These are phyloP conservation scores for Morone chrysops DNA, from an alignment of 2,113 vertebrate species.

Conservation along the genomic window DNA sequence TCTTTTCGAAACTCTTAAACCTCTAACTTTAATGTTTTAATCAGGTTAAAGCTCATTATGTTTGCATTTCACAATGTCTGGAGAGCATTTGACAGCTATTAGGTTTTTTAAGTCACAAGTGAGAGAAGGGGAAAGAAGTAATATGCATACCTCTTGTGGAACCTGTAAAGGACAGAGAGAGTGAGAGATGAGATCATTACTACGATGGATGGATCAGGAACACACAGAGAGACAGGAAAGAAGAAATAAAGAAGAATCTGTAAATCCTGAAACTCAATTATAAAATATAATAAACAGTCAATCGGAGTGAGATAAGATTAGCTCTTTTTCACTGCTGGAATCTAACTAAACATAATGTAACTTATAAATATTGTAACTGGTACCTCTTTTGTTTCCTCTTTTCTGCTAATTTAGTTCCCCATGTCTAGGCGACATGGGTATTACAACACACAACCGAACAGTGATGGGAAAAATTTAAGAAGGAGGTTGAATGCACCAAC, in stretches of 20 bases:
- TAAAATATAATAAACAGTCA: background rate
- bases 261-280: background rate
- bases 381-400: background rate
- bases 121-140: background rate
- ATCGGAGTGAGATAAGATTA: no score
- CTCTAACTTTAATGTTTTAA: background rate
- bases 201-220: background rate
- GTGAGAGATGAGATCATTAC: background rate
- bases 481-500: no score
- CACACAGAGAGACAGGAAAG: background rate
- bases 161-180: slow-evolving; percentile 22
- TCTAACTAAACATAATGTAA: background rate
- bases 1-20: no score
- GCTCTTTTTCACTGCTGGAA: background rate
- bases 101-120: no score
- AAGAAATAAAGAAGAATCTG: background rate
- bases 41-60: background rate
- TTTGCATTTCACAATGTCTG: background rate
- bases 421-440: no score
- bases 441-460: no score
- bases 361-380: background rate
- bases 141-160: slow-evolving; percentile 27
- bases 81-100: background rate
- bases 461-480: no score
- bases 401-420: no score